These are phyloP conservation scores for Matsumurasca onukii DNA, from an alignment of 1,140 invertebrate species.

Conservation along the genomic window DNA sequence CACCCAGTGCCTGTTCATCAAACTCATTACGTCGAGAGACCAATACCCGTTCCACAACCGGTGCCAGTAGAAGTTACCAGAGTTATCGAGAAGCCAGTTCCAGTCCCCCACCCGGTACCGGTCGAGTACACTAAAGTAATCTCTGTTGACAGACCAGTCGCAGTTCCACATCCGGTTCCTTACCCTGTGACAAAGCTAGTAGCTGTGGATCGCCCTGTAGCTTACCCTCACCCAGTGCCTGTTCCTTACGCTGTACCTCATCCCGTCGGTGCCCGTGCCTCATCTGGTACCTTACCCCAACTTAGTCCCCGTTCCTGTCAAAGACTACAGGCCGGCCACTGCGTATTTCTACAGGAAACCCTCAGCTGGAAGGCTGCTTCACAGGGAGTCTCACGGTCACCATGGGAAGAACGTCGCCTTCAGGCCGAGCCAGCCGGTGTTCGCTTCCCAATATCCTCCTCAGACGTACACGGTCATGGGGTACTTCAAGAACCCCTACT, in stretches of 20 bases:
- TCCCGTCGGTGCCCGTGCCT: constrained; percentile 40
- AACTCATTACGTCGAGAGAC: constrained; percentile 46
- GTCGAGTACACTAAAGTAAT: constrained; percentile 34
- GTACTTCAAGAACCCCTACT: constrained; percentile 23
- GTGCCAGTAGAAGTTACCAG: constrained; percentile 52
- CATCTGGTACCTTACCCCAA: constrained; percentile 44
- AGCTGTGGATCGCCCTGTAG: constrained; percentile 46
- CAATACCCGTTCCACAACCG: constrained; percentile 37
- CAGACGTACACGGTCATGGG: constrained; percentile 33
- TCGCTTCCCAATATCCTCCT: constrained; percentile 38
- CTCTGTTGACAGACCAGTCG: constrained; percentile 40
- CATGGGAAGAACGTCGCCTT: constrained; percentile 32
- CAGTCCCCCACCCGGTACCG: constrained; percentile 38
- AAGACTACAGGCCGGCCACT: constrained; percentile 34
- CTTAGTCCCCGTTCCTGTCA: constrained; percentile 36
- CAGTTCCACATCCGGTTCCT: constrained; percentile 43
- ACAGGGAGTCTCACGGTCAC: background rate
- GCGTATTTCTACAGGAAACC: constrained; percentile 32
- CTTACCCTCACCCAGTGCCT: constrained; percentile 50
- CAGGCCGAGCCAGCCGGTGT: constrained; percentile 38
- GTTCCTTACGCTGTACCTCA: constrained; percentile 43
- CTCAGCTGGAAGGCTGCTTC: background rate
- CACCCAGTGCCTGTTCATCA: constrained; percentile 38
- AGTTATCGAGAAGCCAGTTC: constrained; percentile 49
- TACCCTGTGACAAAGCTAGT: constrained; percentile 46